phyloP scores from a whole-genome alignment of 2,113 vertebrate species.

The Misgurnus anguillicaudatus region DNA sequence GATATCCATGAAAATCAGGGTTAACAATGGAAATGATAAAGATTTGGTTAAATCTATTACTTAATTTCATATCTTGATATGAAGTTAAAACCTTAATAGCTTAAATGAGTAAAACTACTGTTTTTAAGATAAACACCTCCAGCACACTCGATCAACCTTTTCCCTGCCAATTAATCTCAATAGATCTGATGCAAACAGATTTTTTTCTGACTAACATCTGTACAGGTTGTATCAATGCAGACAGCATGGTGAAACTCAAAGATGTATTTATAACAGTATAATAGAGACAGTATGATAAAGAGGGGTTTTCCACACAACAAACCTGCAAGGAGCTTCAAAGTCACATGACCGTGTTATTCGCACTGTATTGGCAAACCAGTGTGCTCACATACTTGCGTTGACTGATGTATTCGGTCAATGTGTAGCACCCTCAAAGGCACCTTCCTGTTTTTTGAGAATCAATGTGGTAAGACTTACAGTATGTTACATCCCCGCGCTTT shows the following conservation, averaged over 20 bases:
- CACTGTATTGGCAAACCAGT: neutral
- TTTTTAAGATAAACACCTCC: neutral
- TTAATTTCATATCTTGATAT: neutral
- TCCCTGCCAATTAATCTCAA: too few relatives aligned
- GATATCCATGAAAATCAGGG: too few relatives aligned
- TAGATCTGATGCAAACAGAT: neutral
- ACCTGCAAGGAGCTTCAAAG: slow-evolving; percentile 4
- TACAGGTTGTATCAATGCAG: neutral
- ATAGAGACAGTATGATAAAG: slow-evolving; percentile 6
- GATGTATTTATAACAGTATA: neutral
- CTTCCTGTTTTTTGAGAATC: slow-evolving; percentile 66
- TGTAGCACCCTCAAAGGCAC: slow-evolving; percentile 47
- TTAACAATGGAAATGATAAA: too few relatives aligned
- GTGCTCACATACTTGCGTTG: slow-evolving; percentile 46
- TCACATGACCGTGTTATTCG: slow-evolving; percentile 13
- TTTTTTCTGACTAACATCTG: slow-evolving; percentile 6
- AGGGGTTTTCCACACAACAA: slow-evolving; percentile 20
- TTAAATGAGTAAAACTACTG: neutral
- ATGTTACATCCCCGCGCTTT: slow-evolving; percentile 48
- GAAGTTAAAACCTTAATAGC: neutral
- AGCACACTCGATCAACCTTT: slow-evolving; percentile 12
- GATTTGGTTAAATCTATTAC: neutral
- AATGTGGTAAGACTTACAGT: slow-evolving; percentile 67
- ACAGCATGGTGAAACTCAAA: slow-evolving; percentile 2
- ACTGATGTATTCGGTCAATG: slow-evolving; percentile 63